These are phyloP conservation scores for Microtus richardsoni DNA, from an alignment of 2,113 vertebrate genomes.

Conservation along the genomic window DNA sequence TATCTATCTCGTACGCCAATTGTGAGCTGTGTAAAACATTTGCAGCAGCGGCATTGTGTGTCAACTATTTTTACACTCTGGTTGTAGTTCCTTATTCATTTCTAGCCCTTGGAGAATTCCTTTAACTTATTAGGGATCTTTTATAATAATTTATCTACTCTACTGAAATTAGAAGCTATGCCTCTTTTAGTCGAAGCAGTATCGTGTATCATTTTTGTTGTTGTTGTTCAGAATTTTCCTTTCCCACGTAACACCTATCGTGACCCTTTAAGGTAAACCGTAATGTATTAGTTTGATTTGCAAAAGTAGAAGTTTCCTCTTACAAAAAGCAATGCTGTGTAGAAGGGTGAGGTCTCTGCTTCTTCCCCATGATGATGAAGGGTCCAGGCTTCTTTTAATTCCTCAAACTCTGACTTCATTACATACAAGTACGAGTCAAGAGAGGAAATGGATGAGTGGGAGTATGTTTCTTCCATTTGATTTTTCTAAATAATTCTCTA, in stretches of 20 bases:
- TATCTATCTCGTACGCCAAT: neutral
- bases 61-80: neutral
- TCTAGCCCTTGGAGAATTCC: constrained; percentile 1
- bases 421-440: neutral
- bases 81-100: neutral
- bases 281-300: neutral
- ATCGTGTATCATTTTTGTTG: neutral
- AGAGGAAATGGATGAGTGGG: neutral
- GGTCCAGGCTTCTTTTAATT: neutral
- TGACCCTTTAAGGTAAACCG: neutral
- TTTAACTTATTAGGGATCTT: constrained; percentile 9
- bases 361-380: neutral
- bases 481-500: neutral
- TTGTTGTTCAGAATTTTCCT: neutral
- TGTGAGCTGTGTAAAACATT: neutral
- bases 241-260: neutral
- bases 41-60: neutral
- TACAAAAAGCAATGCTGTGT: neutral
- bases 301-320: neutral
- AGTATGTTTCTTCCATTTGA: neutral
- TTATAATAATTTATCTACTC: constrained; percentile 25
- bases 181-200: neutral
- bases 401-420: neutral
- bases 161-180: constrained; percentile 12
- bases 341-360: neutral